These are phyloP conservation scores for Heliconius sara DNA, from an alignment of 2,888 invertebrate species.

Conservation along the genomic window DNA sequence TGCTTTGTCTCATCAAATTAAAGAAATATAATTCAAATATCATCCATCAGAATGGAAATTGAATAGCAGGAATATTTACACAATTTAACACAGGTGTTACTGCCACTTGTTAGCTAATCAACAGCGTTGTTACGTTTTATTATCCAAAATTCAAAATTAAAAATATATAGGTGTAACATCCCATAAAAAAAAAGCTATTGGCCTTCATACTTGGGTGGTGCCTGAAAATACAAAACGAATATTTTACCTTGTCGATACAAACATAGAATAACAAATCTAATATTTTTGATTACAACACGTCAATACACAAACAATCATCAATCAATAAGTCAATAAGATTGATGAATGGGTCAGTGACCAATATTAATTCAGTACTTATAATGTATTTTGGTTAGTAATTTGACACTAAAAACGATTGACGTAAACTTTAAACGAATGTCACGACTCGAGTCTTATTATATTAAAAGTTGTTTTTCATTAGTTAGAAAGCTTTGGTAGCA, in stretches of 20 bases:
- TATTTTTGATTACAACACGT: conserved; percentile 79
- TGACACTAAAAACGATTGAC: conserved; percentile 76
- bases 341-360: conserved; percentile 67
- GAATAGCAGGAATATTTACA: not conserved
- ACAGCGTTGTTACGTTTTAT: too few relatives aligned
- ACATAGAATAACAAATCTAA: conserved; percentile 22
- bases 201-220: not conserved
- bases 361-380: conserved; percentile 76
- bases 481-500: conserved; percentile 43
- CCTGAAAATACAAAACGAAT: not conserved
- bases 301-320: conserved; percentile 73
- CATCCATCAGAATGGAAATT: too few relatives aligned
- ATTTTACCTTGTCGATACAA: not conserved
- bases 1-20: too few relatives aligned
- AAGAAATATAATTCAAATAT: too few relatives aligned
- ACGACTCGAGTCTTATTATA: conserved; percentile 46
- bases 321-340: conserved; percentile 80
- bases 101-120: not conserved
- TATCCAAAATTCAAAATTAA: too few relatives aligned
- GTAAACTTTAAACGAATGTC: conserved; percentile 49
- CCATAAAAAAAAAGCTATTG: too few relatives aligned
- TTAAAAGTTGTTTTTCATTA: conserved; percentile 50
- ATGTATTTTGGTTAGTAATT: conserved; percentile 76
- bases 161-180: too few relatives aligned
- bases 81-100: not conserved